Evolutionary conservation across 2,888 invertebrate genomes (phyloP), one percentile per base, ranked within the genome.

Genomic region (Dermolepida albohirtum): DNA sequence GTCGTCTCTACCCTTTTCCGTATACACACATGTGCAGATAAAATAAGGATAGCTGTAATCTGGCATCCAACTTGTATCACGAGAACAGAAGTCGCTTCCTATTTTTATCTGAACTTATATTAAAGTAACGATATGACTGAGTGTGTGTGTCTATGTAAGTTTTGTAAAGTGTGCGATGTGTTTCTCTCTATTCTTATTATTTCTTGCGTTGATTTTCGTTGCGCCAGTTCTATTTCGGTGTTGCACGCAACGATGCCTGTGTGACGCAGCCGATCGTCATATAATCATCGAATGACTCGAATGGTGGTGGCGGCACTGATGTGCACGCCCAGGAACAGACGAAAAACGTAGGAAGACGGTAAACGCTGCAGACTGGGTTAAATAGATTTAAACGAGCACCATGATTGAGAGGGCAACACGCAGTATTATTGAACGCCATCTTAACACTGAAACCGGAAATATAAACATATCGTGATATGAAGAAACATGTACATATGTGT

Each of bases 211-310:
- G 49, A 49, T 16, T 22, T 22, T 49, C 49, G 22, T 22, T 49
- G 49, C 49, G 49, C 49, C 11, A 16, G 22, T 49, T 49, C 49
- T 54, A 17, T 40, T 39, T 17, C 10, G 40, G 40, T 54, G 54
- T 64, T 50, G 63, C 50, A 51, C 59, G 66, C 66, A 64, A 65
- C 63, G 49, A 74, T 74, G 72, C 74, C 72, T 72, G 72, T 74
- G 76, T 73, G 74, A 75, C 76, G 76, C 72, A 70, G 70, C 71
- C 68, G 39, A 68, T 62, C 64, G 67, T 55, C 67, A 66, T 66
- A 69, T 51, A 44, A 44, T 59, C 44, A 22, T 64, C 22, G 64
- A 64, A 8, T 49, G 22, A 22, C 11, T 17, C 22, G 8, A 22
- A 11, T 11, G 49, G 22, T 49, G 22, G 22, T 22, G 49, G 22